Conservation (phyloP, 2,797 vertebrate genomes). For the Sebastes steindachneri region DNA sequence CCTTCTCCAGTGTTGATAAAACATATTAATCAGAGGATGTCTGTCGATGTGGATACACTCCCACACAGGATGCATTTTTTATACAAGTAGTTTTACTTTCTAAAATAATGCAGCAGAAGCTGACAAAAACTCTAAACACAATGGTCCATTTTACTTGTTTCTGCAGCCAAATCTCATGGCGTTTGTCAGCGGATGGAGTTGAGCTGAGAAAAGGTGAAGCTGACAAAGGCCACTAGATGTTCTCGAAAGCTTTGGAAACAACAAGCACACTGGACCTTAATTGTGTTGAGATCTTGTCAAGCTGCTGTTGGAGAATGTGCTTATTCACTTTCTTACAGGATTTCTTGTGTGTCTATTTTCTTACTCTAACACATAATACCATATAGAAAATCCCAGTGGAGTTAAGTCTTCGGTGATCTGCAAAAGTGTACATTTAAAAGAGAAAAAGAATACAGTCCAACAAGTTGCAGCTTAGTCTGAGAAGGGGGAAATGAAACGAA, state of each 20-base stretch:
- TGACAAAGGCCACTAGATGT: not conserved
- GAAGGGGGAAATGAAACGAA: no score
- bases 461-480: no score
- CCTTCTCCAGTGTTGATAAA: slow-evolving; percentile 46
- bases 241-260: not conserved
- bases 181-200: not conserved
- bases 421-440: no score
- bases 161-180: not conserved
- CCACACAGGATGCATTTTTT: not conserved
- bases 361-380: no score
- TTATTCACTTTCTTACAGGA: not conserved
- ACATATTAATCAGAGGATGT: slow-evolving; percentile 38
- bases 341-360: no score
- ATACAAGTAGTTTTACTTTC: not conserved
- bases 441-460: no score
- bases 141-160: not conserved
- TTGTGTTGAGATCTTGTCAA: not conserved
- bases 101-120: not conserved
- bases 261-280: not conserved
- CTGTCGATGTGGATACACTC: slow-evolving; percentile 8
- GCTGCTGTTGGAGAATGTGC: not conserved
- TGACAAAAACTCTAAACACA: not conserved
- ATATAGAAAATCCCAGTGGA: no score
- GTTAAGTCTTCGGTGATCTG: no score
- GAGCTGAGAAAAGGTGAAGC: not conserved